Evolutionary conservation across 2,797 vertebrate genomes (phyloP).

Genomic region (Sebastes kiyomatsui): DNA sequence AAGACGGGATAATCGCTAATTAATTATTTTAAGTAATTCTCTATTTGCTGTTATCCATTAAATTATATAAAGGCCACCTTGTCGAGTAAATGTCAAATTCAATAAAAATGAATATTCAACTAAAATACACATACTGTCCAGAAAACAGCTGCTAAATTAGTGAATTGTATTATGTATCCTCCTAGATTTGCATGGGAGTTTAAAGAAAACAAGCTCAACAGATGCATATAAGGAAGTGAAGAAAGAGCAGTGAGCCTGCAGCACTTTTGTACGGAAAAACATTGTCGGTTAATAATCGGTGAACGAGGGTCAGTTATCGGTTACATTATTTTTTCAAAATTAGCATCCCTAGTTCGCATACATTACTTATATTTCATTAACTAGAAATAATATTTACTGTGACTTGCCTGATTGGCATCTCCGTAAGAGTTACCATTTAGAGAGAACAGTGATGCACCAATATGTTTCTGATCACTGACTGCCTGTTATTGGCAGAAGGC

Average conservation of each 20-base stretch:
- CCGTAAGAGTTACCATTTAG: too few species aligned
- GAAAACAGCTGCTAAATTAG: neutral
- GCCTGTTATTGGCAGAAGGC: too few species aligned
- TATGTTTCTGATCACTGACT: too few species aligned
- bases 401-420: neutral
- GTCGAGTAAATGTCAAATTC: neutral
- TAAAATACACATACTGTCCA: neutral
- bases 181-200: neutral
- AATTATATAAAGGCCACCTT: neutral
- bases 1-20: neutral
- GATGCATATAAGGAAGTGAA: neutral
- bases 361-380: too few species aligned
- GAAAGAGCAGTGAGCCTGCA: neutral
- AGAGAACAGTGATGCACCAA: too few species aligned
- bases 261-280: neutral
- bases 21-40: neutral
- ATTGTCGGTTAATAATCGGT: neutral
- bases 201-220: slow-evolving; percentile 1
- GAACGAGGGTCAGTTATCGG: too few species aligned
- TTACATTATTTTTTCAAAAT: too few species aligned
- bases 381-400: too few species aligned
- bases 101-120: neutral
- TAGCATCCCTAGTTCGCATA: too few species aligned
- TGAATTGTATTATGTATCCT: neutral
- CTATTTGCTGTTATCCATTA: neutral